Conservation (phyloP, 2,113 vertebrate genomes). For the Pelodiscus sinensis region DNA sequence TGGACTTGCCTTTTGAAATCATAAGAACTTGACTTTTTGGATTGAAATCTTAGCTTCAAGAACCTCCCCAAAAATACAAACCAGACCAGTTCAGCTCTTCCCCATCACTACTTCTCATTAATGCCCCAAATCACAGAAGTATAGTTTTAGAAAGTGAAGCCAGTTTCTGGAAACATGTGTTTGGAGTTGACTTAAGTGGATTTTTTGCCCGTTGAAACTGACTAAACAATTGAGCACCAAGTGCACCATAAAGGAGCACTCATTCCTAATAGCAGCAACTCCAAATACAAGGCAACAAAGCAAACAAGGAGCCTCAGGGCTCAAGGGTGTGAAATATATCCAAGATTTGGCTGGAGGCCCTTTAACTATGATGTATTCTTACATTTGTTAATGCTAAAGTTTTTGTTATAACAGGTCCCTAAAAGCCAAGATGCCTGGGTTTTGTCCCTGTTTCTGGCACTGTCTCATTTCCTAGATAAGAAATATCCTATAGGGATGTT, state of each 20-base stretch:
- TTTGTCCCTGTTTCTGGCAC: neutral
- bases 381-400: neutral
- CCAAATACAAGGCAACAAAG: neutral
- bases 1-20: neutral
- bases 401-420: neutral
- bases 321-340: rapidly evolving
- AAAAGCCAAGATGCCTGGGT: neutral
- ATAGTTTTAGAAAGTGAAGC: neutral
- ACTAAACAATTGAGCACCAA: neutral
- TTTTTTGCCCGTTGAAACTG: neutral
- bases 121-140: rapidly evolving
- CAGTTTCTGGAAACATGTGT: neutral
- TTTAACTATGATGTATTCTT: neutral
- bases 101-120: neutral
- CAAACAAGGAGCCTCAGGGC: neutral
- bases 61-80: neutral
- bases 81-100: neutral
- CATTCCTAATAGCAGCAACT: conserved; percentile 4
- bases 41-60: neutral
- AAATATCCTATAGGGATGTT: too few relatives aligned
- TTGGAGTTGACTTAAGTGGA: neutral
- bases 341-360: neutral
- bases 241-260: neutral
- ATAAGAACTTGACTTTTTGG: neutral
- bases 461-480: neutral